Conservation (phyloP, 2,888 invertebrate species). For the Volucella zonaria region DNA sequence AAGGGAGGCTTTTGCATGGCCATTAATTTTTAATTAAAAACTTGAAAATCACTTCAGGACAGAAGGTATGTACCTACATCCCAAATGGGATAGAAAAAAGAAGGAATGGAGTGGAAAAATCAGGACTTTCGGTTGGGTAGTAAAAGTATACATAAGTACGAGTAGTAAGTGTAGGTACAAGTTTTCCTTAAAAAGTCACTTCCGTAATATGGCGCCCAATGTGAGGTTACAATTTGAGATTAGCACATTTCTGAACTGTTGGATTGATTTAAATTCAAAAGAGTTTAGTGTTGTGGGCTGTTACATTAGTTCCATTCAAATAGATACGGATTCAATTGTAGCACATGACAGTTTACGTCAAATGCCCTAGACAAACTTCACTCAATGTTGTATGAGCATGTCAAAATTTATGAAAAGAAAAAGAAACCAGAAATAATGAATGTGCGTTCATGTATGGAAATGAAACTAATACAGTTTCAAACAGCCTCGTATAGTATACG, state of each 20-base stretch:
- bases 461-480: constrained; percentile 20
- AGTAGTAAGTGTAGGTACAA: not conserved
- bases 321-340: constrained; percentile 29
- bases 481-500: not conserved
- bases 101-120: not conserved
- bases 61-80: not conserved
- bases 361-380: constrained; percentile 44
- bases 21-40: constrained; percentile 73
- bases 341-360: not conserved
- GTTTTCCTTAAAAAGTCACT: no score
- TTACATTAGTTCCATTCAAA: constrained; percentile 29
- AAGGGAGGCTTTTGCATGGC: constrained; percentile 53
- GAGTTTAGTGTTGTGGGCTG: not conserved
- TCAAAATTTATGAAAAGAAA: constrained; percentile 21
- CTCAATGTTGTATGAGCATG: constrained; percentile 28
- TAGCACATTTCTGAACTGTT: no score
- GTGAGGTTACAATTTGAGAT: not conserved
- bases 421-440: constrained; percentile 29
- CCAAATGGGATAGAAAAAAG: not conserved
- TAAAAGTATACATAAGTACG: constrained; percentile 25
- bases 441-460: constrained; percentile 13
- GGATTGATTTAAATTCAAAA: no score
- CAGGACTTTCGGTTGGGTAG: not conserved
- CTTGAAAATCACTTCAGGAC: constrained; percentile 61
- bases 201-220: not conserved